Evolutionary conservation across 2,113 vertebrate genomes (phyloP).

Genomic region (Polyodon spathula): DNA sequence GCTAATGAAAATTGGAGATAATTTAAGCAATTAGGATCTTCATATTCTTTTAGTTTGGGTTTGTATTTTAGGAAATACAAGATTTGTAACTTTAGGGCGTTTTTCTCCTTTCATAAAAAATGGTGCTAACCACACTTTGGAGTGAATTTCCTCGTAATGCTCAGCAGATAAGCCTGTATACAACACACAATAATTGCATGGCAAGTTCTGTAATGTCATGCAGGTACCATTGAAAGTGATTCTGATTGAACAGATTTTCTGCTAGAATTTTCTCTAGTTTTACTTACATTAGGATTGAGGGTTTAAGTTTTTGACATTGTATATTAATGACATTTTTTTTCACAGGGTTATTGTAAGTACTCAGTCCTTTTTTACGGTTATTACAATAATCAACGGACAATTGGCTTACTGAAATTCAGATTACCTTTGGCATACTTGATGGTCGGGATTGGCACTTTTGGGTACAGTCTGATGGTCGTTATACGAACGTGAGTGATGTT

Average conservation of each 20-base stretch:
- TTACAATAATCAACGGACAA: slow-evolving; percentile 76
- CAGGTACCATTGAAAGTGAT: too few species aligned
- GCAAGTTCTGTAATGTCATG: too few species aligned
- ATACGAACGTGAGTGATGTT: slow-evolving; percentile 82
- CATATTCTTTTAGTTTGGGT: neutral
- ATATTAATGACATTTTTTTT: slow-evolving; percentile 7
- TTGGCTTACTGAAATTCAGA: slow-evolving; percentile 83
- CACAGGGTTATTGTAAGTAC: slow-evolving; percentile 88
- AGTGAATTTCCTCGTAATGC: too few species aligned
- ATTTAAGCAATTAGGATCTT: too few species aligned
- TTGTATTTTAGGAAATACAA: too few species aligned
- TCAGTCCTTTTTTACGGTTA: slow-evolving; percentile 89
- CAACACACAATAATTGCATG: too few species aligned
- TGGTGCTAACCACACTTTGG: too few species aligned
- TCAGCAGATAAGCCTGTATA: too few species aligned
- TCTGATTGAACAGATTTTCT: too few species aligned
- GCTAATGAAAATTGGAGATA: too few species aligned
- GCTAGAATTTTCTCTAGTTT: too few species aligned
- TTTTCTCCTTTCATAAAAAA: too few species aligned
- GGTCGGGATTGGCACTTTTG: slow-evolving; percentile 85
- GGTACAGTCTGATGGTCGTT: slow-evolving; percentile 93
- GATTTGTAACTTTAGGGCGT: slow-evolving; percentile 47
- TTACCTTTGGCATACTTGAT: slow-evolving; percentile 89
- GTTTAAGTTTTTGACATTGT: slow-evolving; percentile 1
- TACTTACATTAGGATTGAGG: neutral